Evolutionary conservation across 2,797 vertebrate species (phyloP).

Genomic region (Rousettus madagascariensis): DNA sequence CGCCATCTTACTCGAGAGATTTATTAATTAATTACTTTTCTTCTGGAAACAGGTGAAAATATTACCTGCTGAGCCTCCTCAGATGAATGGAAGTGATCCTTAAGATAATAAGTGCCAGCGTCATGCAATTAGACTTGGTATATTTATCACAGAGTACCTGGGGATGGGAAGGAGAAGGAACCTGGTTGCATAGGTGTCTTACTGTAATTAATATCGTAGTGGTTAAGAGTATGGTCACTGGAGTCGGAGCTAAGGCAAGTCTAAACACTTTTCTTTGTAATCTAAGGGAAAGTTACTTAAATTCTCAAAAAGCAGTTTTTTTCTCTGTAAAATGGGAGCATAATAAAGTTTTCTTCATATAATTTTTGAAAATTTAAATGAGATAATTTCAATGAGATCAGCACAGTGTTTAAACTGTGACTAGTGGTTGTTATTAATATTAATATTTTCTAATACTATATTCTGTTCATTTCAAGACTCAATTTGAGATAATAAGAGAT

Average conservation of each 20-base stretch:
- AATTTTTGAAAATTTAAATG: background rate
- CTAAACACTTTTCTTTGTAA: background rate
- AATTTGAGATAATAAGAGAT: background rate
- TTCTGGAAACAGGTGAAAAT: background rate
- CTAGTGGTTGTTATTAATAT: background rate
- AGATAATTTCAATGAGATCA: background rate
- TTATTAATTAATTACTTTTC: background rate
- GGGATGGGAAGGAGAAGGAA: rapidly evolving
- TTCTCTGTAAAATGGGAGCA: background rate
- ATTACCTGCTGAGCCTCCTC: background rate
- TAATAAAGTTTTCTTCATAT: background rate
- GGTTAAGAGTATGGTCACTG: background rate
- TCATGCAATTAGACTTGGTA: background rate
- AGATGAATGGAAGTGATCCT: background rate
- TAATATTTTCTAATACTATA: background rate
- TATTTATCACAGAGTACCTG: background rate
- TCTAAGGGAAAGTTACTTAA: background rate
- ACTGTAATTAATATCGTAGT: background rate
- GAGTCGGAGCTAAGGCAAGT: background rate
- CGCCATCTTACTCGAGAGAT: background rate
- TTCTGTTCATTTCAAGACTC: background rate
- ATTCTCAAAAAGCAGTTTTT: background rate
- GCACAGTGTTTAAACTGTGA: background rate
- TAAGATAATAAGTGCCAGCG: background rate
- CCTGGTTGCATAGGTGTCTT: background rate